These are phyloP conservation scores for Balanococcus diminutus DNA, from an alignment of 2,888 invertebrate species.

Conservation along the genomic window DNA sequence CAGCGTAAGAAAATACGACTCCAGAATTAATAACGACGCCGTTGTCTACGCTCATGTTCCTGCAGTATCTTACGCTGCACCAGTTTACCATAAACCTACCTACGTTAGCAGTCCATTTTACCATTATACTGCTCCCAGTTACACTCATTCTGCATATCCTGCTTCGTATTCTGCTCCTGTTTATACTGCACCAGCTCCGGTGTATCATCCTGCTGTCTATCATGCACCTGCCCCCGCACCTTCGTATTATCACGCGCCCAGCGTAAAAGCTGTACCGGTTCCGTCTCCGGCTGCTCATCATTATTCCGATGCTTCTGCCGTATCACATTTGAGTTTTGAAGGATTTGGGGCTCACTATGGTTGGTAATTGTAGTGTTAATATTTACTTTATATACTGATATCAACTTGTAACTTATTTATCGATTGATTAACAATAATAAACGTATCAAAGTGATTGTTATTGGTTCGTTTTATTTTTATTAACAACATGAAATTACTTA, in stretches of 20 bases:
- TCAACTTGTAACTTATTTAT: not conserved
- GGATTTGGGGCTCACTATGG: conserved; percentile 58
- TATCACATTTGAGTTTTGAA: conserved; percentile 58
- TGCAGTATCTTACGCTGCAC: conserved; percentile 60
- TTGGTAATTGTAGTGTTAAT: conserved; percentile 25
- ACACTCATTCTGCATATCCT: conserved; percentile 11
- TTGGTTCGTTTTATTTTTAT: not conserved
- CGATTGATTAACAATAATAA: not conserved
- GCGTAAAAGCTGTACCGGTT: conserved; percentile 53
- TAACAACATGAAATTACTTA: not conserved
- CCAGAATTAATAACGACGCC: conserved; percentile 67
- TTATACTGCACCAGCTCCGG: not conserved
- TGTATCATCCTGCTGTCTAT: not conserved
- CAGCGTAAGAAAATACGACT: conserved; percentile 68
- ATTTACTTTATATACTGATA: not conserved
- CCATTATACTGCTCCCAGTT: conserved; percentile 49
- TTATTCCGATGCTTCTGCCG: conserved; percentile 59
- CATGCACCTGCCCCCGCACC: not conserved
- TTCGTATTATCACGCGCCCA: conserved; percentile 30
- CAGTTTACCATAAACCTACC: conserved; percentile 57
- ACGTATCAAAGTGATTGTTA: not conserved
- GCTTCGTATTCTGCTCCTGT: conserved; percentile 6
- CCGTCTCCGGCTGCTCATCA: conserved; percentile 57
- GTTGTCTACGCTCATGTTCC: conserved; percentile 61
- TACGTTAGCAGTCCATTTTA: not conserved